Evolutionary conservation across 2,888 invertebrate species (phyloP).

Genomic region (Platycnemis pennipes): DNA sequence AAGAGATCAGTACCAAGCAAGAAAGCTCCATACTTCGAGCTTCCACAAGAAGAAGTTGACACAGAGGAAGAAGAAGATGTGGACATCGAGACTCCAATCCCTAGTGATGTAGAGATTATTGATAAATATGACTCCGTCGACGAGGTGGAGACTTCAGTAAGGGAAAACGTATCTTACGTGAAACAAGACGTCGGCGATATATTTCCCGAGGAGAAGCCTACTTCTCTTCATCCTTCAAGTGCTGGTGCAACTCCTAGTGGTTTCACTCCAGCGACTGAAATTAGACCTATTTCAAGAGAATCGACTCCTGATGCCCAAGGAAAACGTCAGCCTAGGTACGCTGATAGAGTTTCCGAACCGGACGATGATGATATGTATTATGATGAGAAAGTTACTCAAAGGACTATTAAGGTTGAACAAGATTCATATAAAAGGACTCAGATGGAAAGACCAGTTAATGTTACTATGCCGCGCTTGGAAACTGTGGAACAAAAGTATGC

Average conservation of each 20-base stretch:
- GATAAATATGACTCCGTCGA: constrained; percentile 28
- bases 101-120: constrained; percentile 40
- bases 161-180: neutral
- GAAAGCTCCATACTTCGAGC: neutral
- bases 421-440: neutral
- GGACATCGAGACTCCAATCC: neutral
- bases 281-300: constrained; percentile 78
- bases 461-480: constrained; percentile 42
- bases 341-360: constrained; percentile 88
- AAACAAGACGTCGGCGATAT: neutral
- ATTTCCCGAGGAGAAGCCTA: constrained; percentile 75
- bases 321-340: constrained; percentile 80
- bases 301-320: constrained; percentile 61
- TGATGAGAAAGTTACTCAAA: constrained; percentile 2
- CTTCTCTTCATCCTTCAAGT: constrained; percentile 68
- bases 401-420: no score
- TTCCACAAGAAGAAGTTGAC: constrained; percentile 17
- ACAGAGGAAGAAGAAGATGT: constrained; percentile 32
- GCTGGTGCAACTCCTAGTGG: constrained; percentile 8
- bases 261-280: constrained; percentile 26
- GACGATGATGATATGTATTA: constrained; percentile 82
- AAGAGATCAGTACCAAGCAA: neutral
- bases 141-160: neutral
- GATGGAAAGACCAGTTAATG: neutral
- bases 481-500: constrained; percentile 46